These are phyloP conservation scores for Oreochromis tanganicae DNA, from an alignment of 2,113 vertebrate species.

Conservation along the genomic window DNA sequence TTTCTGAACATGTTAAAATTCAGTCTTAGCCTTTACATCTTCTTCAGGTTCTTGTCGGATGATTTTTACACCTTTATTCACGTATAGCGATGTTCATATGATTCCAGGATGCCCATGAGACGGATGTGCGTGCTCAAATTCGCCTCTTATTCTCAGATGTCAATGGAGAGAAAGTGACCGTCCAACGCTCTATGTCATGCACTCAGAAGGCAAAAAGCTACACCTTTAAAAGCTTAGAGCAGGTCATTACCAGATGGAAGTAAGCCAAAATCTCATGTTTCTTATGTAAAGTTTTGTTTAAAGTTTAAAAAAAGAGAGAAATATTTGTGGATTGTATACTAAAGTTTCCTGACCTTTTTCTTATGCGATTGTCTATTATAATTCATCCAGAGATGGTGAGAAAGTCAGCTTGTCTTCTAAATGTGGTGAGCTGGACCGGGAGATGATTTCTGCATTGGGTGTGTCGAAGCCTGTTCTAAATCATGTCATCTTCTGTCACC, in stretches of 20 bases:
- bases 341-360: background rate
- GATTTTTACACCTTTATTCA: background rate
- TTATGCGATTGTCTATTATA: background rate
- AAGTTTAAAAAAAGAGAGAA: background rate
- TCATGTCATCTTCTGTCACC: slow-evolving; percentile 97
- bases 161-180: slow-evolving; percentile 80
- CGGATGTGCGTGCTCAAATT: slow-evolving; percentile 93
- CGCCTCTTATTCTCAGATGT: slow-evolving; percentile 87
- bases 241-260: slow-evolving; percentile 87
- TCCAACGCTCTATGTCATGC: slow-evolving; percentile 91
- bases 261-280: slow-evolving; percentile 55
- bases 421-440: slow-evolving; percentile 90
- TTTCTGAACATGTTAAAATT: background rate
- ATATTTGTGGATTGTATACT: background rate
- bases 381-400: slow-evolving; percentile 76
- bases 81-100: background rate
- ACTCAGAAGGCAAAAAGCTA: slow-evolving; percentile 90
- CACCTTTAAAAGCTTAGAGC: slow-evolving; percentile 90
- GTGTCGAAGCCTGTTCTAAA: slow-evolving; percentile 93
- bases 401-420: slow-evolving; percentile 91
- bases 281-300: background rate
- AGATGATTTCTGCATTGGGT: slow-evolving; percentile 92
- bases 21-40: background rate
- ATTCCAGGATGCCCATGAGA: slow-evolving; percentile 89
- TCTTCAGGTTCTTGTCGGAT: background rate